phyloP scores from a whole-genome alignment of 30 jellyfish, hydroid and myxozoan species.

The Rhopilema esculentum region DNA sequence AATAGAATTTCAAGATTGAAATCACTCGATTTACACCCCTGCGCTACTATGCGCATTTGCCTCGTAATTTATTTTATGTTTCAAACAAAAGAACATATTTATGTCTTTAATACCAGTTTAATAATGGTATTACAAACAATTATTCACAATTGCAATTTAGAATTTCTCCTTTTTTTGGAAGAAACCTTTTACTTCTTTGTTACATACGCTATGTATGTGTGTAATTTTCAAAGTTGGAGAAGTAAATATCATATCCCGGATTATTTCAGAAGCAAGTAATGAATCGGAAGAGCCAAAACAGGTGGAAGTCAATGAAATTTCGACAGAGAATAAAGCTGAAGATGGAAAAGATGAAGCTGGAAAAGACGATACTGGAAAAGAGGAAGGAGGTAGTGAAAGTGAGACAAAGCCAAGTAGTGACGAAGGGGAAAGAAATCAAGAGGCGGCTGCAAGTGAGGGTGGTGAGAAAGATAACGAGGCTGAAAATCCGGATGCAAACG shows the following conservation, averaged over 20 bases:
- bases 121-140: no score
- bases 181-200: not conserved
- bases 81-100: no score
- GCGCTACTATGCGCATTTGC: no score
- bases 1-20: no score
- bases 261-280: not conserved
- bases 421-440: not conserved
- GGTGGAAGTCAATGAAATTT: not conserved
- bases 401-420: not conserved
- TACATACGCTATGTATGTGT: not conserved
- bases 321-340: slow-evolving; percentile 4
- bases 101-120: no score
- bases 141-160: no score
- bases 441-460: slow-evolving; percentile 1
- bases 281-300: not conserved
- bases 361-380: not conserved
- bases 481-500: slow-evolving; percentile 8
- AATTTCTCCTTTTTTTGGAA: not conserved
- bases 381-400: not conserved
- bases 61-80: no score
- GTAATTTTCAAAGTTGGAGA: not conserved
- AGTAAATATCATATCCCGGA: not conserved
- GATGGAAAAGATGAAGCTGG: slow-evolving; percentile 1
- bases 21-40: no score
- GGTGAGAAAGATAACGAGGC: not conserved